These are phyloP conservation scores for Iguana delicatissima DNA, from an alignment of 2,797 vertebrate genomes.

Conservation along the genomic window DNA sequence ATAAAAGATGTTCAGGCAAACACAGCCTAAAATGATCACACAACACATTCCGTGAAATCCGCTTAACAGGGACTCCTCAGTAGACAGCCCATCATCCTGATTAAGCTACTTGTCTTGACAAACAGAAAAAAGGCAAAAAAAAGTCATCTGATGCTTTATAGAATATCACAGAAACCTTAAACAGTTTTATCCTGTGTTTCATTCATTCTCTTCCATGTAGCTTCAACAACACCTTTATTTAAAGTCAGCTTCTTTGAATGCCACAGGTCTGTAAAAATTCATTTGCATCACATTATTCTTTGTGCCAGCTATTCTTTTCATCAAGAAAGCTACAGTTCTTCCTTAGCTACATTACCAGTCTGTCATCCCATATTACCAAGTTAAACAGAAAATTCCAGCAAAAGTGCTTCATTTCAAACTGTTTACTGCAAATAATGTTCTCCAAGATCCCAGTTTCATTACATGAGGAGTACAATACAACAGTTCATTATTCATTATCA, in stretches of 20 bases:
- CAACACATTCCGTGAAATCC: neutral
- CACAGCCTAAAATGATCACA: neutral
- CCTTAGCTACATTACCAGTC: neutral
- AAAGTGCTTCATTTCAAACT: neutral
- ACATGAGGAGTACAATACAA: neutral
- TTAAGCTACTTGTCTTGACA: constrained; percentile 29
- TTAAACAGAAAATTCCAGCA: neutral
- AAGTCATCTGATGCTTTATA: neutral
- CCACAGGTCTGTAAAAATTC: neutral
- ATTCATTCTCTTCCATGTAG: neutral
- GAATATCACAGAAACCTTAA: neutral
- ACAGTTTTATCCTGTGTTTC: constrained; percentile 12
- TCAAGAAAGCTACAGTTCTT: neutral
- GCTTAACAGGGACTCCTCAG: neutral
- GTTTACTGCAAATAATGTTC: neutral
- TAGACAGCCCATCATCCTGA: neutral
- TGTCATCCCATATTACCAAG: neutral
- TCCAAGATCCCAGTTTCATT: neutral
- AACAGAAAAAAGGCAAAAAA: constrained; percentile 29
- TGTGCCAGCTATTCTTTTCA: neutral
- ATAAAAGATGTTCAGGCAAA: neutral
- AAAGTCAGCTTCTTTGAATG: neutral
- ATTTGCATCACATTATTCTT: neutral
- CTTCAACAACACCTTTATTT: neutral
- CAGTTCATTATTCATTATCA: neutral